phyloP scores from a whole-genome alignment of 2,797 vertebrate species.

The Phalloptychus januarius region DNA sequence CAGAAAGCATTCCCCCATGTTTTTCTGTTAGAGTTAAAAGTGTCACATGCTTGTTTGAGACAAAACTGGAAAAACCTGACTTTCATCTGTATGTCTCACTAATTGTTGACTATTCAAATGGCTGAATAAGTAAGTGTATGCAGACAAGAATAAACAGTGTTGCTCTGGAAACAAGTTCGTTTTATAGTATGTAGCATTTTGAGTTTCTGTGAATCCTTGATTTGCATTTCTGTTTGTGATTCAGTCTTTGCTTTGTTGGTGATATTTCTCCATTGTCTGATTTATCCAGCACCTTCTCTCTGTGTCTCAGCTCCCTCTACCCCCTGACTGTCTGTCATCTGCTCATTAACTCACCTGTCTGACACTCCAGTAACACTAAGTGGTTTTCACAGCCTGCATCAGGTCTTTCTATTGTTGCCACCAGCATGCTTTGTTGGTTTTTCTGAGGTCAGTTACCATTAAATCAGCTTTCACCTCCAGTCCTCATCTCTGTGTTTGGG shows the following conservation, averaged over 20 bases:
- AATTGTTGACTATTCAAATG: background rate
- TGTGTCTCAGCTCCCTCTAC: background rate
- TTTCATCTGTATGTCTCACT: background rate
- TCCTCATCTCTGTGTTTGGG: background rate
- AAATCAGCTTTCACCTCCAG: background rate
- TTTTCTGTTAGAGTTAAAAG: background rate
- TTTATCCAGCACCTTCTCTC: background rate
- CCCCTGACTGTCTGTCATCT: background rate
- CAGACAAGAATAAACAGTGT: background rate
- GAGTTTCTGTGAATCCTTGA: background rate
- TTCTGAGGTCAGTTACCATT: background rate
- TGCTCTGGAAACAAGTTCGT: background rate
- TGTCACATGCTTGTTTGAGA: too few species aligned
- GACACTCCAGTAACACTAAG: background rate
- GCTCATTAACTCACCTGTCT: background rate
- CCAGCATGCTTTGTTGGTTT: background rate
- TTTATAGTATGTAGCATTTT: background rate
- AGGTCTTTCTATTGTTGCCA: background rate
- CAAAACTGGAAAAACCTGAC: background rate
- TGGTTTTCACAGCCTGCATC: background rate
- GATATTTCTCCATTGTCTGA: background rate
- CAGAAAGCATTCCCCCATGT: background rate
- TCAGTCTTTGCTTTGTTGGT: background rate
- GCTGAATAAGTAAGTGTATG: background rate
- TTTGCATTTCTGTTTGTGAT: background rate